Percentiles rank a stretch among this genome's conserved stretches.
These are phyloP conservation scores for Apotomis turbidana DNA, from an alignment of 2,888 invertebrate species.

Conservation along the genomic window DNA sequence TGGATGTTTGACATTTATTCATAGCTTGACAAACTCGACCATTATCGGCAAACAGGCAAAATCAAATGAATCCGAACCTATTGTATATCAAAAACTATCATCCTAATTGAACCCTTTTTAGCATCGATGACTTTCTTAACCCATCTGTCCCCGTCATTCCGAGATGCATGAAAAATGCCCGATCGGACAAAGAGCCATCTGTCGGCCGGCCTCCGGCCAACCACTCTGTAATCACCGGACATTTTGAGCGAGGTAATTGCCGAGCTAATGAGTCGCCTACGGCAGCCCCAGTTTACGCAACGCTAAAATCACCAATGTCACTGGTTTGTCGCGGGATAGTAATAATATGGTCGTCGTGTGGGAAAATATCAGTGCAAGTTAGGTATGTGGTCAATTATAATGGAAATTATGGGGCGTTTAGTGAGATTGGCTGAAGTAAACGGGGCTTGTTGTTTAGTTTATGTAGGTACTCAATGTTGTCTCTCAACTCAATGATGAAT, in stretches of 20 bases:
- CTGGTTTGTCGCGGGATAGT: conserved; percentile 37
- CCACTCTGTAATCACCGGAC: conserved; percentile 73
- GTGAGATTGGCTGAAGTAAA: too few species aligned
- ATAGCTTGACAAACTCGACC: too few species aligned
- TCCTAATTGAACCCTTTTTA: background rate
- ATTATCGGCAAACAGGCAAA: too few species aligned
- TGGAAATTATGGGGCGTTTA: background rate
- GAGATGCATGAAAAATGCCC: conserved; percentile 54
- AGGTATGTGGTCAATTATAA: background rate
- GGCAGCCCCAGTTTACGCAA: conserved; percentile 79
- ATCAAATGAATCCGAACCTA: too few species aligned
- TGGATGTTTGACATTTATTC: too few species aligned
- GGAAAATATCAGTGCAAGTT: conserved; percentile 28
- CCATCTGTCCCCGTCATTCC: conserved; percentile 50
- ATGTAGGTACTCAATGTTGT: too few species aligned
- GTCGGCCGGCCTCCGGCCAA: conserved; percentile 67
- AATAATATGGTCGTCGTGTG: conserved; percentile 27
- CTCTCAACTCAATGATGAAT: too few species aligned
- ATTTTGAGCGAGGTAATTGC: conserved; percentile 79
- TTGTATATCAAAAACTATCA: too few species aligned
- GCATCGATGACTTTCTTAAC: conserved; percentile 5
- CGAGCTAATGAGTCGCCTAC: conserved; percentile 75
- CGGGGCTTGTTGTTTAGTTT: too few species aligned
- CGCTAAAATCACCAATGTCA: conserved; percentile 59
- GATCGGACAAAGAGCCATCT: conserved; percentile 73